Evolutionary conservation across 2,888 invertebrate species (phyloP).

Genomic region (Cerceris rybyensis): DNA sequence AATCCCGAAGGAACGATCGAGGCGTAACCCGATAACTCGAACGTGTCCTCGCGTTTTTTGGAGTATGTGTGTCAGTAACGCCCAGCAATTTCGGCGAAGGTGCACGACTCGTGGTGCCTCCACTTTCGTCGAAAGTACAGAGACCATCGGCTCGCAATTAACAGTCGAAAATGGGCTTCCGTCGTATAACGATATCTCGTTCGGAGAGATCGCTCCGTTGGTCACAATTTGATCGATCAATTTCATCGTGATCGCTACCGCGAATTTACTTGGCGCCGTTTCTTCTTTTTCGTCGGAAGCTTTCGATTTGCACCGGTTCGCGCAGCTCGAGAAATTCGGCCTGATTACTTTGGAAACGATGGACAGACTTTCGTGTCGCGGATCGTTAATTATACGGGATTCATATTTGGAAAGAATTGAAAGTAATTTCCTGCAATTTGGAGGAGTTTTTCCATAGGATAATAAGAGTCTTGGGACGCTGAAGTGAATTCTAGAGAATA

Average conservation of each 20-base stretch:
- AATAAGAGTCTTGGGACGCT: too few species aligned
- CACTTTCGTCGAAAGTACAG: constrained; percentile 30
- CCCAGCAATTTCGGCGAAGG: background rate
- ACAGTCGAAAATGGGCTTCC: constrained; percentile 26
- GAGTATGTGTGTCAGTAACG: background rate
- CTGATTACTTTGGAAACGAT: too few species aligned
- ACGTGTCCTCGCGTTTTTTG: background rate
- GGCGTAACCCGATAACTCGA: background rate
- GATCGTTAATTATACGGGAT: too few species aligned
- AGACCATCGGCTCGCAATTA: constrained; percentile 19
- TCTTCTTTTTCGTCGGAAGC: too few species aligned
- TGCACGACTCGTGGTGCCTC: background rate
- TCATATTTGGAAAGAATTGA: too few species aligned
- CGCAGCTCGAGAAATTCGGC: too few species aligned
- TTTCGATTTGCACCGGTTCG: too few species aligned
- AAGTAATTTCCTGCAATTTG: too few species aligned
- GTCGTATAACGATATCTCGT: constrained; percentile 27
- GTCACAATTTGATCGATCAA: constrained; percentile 32
- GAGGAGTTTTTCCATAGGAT: too few species aligned
- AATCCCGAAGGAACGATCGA: background rate
- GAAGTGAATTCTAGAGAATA: too few species aligned
- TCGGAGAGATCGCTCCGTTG: background rate
- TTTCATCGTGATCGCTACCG: background rate
- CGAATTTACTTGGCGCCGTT: background rate
- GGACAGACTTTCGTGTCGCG: too few species aligned